Conservation (phyloP, 2,113 vertebrate species). For the Origma solitaria region DNA sequence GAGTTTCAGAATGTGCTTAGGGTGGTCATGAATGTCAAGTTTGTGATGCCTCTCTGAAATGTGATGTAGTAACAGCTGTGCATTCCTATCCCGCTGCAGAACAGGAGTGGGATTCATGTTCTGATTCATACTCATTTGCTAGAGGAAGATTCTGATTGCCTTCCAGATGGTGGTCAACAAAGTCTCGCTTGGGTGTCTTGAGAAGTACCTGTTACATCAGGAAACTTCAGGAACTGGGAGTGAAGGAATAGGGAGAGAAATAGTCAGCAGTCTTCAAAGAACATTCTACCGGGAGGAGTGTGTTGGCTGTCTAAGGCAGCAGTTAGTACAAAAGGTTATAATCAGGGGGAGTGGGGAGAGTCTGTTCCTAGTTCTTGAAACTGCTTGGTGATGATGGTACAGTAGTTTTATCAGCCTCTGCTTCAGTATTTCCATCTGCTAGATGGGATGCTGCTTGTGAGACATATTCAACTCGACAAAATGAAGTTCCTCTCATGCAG, state of each 20-base stretch:
- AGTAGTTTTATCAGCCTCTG: not conserved
- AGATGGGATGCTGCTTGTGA: not conserved
- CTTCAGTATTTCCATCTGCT: not conserved
- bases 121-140: not conserved
- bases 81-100: not conserved
- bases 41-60: constrained; percentile 31
- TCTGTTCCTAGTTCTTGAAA: not conserved
- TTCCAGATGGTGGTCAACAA: not conserved
- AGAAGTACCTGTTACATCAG: not conserved
- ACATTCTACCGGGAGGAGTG: not conserved
- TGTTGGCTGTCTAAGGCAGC: not conserved
- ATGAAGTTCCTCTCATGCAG: not conserved
- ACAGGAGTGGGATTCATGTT: not conserved
- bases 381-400: not conserved
- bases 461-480: not conserved
- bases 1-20: constrained; percentile 30
- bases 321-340: not conserved
- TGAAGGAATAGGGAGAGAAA: not conserved
- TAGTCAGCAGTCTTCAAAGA: not conserved
- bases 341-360: not conserved
- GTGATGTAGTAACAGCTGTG: constrained; percentile 46
- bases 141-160: not conserved
- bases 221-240: not conserved
- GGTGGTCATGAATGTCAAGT: constrained; percentile 11
- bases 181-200: not conserved